Evolutionary conservation across 2,113 vertebrate genomes (phyloP).

Genomic region (Baryphthengus martii): DNA sequence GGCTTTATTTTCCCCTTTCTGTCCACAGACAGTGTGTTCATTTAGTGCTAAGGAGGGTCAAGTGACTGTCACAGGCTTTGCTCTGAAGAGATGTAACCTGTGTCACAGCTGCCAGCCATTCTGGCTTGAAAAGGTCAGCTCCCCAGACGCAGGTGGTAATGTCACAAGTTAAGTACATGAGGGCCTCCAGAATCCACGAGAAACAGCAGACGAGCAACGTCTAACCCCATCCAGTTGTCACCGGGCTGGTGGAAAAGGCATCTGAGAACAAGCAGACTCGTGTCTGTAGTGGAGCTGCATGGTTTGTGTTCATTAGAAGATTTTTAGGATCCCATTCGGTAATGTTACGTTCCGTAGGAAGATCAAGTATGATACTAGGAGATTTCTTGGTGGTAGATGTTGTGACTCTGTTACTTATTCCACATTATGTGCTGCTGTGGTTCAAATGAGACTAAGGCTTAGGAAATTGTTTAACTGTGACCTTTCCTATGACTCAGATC

Average conservation of each 20-base stretch:
- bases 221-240: not conserved
- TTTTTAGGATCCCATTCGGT: not conserved
- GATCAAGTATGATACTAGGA: fast-evolving
- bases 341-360: fast-evolving
- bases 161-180: not conserved
- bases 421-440: not conserved
- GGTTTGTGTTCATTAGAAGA: not conserved
- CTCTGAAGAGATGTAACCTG: not conserved
- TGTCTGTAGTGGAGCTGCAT: not conserved
- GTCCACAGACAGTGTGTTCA: fast-evolving
- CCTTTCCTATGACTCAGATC: not conserved
- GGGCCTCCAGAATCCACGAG: not conserved
- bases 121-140: slow-evolving; percentile 56
- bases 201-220: not conserved
- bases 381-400: not conserved
- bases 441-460: not conserved
- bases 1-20: not conserved
- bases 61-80: slow-evolving; percentile 20
- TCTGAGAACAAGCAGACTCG: not conserved
- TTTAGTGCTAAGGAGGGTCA: slow-evolving; percentile 2
- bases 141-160: not conserved
- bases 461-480: not conserved
- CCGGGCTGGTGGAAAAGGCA: fast-evolving
- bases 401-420: not conserved
- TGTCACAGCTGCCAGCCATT: slow-evolving; percentile 16